A percentile compares a stretch with the other conserved stretches of the same genome.
Evolutionary conservation across 2,113 vertebrate genomes (phyloP).

Genomic region (Sakesphorus luctuosus): DNA sequence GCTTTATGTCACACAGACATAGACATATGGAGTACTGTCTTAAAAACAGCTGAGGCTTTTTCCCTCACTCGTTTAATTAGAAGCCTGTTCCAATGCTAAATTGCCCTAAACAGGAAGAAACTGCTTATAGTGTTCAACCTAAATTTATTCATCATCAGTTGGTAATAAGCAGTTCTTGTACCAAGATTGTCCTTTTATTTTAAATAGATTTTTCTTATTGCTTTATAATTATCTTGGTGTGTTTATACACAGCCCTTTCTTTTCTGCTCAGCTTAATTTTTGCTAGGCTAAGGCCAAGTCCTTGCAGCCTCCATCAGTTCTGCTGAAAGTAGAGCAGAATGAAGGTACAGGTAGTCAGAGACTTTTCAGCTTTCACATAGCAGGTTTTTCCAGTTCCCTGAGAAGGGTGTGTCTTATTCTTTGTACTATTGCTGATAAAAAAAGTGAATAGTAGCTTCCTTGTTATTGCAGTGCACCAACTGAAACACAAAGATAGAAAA

Average conservation of each 20-base stretch:
- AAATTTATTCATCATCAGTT: neutral
- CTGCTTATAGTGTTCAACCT: neutral
- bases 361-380: neutral
- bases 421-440: constrained; percentile 28
- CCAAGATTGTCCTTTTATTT: constrained; percentile 17
- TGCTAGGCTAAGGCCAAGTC: neutral
- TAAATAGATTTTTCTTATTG: neutral
- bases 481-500: neutral
- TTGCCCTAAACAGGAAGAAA: neutral
- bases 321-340: neutral
- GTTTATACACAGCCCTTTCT: neutral
- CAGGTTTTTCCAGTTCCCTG: constrained; percentile 65
- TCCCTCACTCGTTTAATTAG: neutral
- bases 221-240: neutral
- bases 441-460: constrained; percentile 26
- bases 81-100: constrained; percentile 9
- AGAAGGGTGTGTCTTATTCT: constrained; percentile 39
- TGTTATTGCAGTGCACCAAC: neutral
- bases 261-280: neutral
- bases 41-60: constrained; percentile 26
- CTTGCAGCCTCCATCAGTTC: neutral
- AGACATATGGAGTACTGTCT: neutral
- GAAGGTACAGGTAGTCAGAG: neutral
- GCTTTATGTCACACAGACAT: neutral
- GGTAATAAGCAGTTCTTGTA: neutral